Evolutionary conservation across 2,113 vertebrate genomes (phyloP).

Genomic region (Penelope pileata): DNA sequence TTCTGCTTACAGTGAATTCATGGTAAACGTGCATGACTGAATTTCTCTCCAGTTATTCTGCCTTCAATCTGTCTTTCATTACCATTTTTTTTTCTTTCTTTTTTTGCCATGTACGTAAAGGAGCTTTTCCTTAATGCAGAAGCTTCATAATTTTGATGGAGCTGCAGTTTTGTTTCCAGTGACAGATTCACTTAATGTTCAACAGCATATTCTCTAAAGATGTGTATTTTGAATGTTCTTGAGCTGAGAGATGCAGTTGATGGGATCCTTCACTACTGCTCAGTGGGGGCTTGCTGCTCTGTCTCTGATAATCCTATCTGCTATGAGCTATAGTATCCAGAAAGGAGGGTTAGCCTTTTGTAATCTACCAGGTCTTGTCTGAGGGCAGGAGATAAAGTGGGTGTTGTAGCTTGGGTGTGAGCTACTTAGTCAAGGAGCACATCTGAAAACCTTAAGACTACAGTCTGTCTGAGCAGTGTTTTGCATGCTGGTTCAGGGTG

Average conservation of each 20-base stretch:
- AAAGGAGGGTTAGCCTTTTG: slow-evolving; percentile 3
- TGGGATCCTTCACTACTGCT: background rate
- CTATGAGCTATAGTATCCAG: background rate
- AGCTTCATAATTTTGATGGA: background rate
- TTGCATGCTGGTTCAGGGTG: background rate
- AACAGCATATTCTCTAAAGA: background rate
- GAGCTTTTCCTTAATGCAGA: background rate
- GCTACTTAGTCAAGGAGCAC: background rate
- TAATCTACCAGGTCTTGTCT: background rate
- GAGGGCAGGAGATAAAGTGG: slow-evolving; percentile 52
- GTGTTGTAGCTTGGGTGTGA: background rate
- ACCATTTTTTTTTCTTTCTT: background rate
- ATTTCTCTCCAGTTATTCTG: background rate
- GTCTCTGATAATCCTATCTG: slow-evolving; percentile 44
- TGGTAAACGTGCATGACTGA: background rate
- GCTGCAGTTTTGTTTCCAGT: background rate
- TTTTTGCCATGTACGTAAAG: background rate
- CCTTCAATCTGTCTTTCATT: background rate
- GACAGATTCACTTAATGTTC: background rate
- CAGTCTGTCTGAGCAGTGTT: background rate
- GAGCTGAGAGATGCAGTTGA: background rate
- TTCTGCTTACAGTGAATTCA: background rate
- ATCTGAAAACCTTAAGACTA: background rate
- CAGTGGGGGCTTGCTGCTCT: background rate
- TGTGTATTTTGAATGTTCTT: background rate